Evolutionary conservation across 1,140 invertebrate genomes (phyloP), one percentile per base, ranked within the genome.

Genomic region (Heliconius congener): DNA sequence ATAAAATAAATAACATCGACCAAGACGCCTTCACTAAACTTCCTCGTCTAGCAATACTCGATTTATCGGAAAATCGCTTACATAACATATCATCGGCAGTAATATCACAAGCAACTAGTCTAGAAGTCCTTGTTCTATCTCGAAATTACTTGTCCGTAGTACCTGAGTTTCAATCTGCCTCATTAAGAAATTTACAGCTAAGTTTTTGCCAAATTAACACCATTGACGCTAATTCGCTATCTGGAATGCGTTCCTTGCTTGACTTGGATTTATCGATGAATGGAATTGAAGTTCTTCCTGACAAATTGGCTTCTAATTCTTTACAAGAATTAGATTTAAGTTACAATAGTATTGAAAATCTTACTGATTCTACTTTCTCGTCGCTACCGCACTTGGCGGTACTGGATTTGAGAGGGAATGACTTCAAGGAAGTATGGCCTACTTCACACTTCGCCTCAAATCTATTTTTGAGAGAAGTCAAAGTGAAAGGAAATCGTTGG

Each of bases 401-500:
- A 82, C 85, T 97, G 55, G 94, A 96, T 87, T 88, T 97, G 87
- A 96, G 95, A 94, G 96, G 96, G 66, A 97, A 97, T 83, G 95
- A 96, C 16, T 93, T 97, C 71, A 96, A 95, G 2, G 95, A 95
- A 71, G 95, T 96, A 42, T 95, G 96, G 86, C 88, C 95, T 4
- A 88, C 94, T 0, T 91, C 91, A 76, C 95, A 95, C 82, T 97
- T 97, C 84, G 87, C 91, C 18, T 93, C 94, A 77, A 96, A 97
- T 83, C 89, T 90, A 75, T 95, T 95, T 84, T 87, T 97, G 74
- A 89, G 93, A 81, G 90, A 92, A 82, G 88, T 97, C n/a, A 88
- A 91, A 83, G 86, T 97, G 74, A 95, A 96, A 9, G 96, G 97
- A 74, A 97, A 97, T 94, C 96, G 96, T 16, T 97, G 97, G 97